Conservation (phyloP, 2,797 vertebrate species). For the Lepus oiostolus region DNA sequence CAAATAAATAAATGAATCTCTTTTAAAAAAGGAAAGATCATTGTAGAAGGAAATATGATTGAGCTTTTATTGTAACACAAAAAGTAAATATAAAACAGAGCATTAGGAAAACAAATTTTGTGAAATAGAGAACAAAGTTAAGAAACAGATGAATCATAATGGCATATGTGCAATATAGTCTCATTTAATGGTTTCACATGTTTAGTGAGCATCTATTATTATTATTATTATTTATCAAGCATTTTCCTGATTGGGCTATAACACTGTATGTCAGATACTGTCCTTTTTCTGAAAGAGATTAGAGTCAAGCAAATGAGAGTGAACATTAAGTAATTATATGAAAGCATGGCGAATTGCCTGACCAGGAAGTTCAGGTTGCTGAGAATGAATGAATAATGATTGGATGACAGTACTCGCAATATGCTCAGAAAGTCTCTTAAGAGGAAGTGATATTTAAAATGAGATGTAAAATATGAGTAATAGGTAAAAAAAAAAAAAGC, state of each 20-base stretch:
- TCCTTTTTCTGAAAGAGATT: constrained; percentile 20
- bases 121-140: constrained; percentile 1
- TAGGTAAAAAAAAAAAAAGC: not conserved
- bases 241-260: not conserved
- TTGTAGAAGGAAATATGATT: not conserved
- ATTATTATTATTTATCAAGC: not conserved
- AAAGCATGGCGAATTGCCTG: constrained; percentile 62
- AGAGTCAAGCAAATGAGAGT: constrained; percentile 41
- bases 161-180: not conserved
- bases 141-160: not conserved
- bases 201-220: constrained; percentile 43
- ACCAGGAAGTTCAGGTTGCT: not conserved
- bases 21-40: not conserved
- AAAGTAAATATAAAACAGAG: not conserved
- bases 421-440: constrained; percentile 18
- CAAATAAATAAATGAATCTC: no score
- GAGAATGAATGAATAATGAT: not conserved
- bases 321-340: constrained; percentile 48
- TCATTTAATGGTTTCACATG: constrained; percentile 27
- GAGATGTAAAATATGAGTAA: constrained; percentile 48
- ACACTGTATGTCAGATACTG: not conserved
- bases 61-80: not conserved
- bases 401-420: not conserved
- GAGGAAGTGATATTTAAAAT: constrained; percentile 44
- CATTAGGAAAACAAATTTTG: not conserved